phyloP scores from a whole-genome alignment of 2,888 invertebrate species.

The Parasteatoda lunata region DNA sequence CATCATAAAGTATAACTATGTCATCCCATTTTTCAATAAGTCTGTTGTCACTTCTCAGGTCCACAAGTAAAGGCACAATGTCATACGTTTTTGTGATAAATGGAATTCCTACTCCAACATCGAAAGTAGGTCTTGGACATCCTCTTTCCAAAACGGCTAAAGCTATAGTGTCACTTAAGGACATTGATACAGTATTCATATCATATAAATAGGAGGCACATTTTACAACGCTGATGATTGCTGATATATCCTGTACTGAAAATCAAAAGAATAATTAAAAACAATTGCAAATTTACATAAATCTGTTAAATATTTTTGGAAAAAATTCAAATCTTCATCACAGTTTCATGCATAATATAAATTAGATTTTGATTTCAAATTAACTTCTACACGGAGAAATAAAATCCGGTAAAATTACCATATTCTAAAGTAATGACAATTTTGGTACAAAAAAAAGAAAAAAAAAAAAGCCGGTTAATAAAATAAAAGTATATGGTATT shows the following conservation, averaged over 20 bases:
- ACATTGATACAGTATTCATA: conserved; percentile 12
- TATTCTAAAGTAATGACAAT: neutral
- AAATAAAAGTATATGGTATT: too few relatives aligned
- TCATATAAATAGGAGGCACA: conserved; percentile 33
- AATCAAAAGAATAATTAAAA: neutral
- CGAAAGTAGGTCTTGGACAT: conserved; percentile 61
- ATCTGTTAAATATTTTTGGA: neutral
- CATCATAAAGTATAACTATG: conserved; percentile 68
- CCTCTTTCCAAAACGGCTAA: conserved; percentile 61
- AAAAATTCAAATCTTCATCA: neutral
- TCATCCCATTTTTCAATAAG: conserved; percentile 68
- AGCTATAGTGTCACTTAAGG: conserved; percentile 49
- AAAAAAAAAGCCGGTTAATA: too few relatives aligned
- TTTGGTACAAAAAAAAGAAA: neutral
- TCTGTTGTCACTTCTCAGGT: conserved; percentile 67
- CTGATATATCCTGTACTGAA: conserved; percentile 43
- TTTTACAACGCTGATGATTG: conserved; percentile 25
- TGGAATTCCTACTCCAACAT: conserved; percentile 67
- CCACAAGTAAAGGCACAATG: conserved; percentile 68
- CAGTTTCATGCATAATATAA: neutral
- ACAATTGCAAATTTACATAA: neutral
- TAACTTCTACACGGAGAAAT: neutral
- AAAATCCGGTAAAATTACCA: neutral
- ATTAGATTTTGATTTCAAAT: neutral
- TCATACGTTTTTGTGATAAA: conserved; percentile 50